A percentile compares a stretch with the other conserved stretches of the same genome.
Evolutionary conservation across 2,797 vertebrate species (phyloP).

Genomic region (Cossypha dichroa): DNA sequence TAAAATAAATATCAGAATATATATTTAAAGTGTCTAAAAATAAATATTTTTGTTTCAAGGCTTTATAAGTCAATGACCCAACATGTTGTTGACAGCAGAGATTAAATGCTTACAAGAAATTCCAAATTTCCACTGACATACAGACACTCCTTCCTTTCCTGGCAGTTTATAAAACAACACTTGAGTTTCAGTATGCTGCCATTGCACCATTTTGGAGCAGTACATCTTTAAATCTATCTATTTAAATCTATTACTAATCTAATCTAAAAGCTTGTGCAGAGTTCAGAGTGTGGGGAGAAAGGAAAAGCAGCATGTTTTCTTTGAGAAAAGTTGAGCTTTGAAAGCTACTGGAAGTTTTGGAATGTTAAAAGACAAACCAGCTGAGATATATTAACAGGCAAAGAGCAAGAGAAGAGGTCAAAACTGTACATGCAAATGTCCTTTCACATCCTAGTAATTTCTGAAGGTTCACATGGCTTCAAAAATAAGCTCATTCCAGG

Average conservation of each 20-base stretch:
- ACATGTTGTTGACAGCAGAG: neutral
- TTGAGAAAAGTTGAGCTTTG: neutral
- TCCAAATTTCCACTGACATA: neutral
- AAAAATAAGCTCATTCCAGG: neutral
- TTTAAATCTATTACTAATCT: no score
- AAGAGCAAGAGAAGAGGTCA: constrained; percentile 36
- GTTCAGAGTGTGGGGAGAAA: neutral
- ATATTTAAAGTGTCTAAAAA: neutral
- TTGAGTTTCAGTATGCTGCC: neutral
- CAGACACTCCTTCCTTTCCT: neutral
- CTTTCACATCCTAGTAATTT: neutral
- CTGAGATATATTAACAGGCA: neutral
- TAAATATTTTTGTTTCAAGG: neutral
- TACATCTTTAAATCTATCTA: neutral
- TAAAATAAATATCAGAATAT: neutral
- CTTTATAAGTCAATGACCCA: neutral
- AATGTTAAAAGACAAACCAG: neutral
- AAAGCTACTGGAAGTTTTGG: neutral
- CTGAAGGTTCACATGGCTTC: neutral
- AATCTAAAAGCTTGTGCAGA: neutral
- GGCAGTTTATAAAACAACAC: neutral
- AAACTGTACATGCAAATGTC: neutral
- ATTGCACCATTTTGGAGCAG: neutral
- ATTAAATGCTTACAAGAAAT: neutral
- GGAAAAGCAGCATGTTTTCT: neutral